Conservation (phyloP, 2,113 vertebrate genomes). For the Colius striatus region DNA sequence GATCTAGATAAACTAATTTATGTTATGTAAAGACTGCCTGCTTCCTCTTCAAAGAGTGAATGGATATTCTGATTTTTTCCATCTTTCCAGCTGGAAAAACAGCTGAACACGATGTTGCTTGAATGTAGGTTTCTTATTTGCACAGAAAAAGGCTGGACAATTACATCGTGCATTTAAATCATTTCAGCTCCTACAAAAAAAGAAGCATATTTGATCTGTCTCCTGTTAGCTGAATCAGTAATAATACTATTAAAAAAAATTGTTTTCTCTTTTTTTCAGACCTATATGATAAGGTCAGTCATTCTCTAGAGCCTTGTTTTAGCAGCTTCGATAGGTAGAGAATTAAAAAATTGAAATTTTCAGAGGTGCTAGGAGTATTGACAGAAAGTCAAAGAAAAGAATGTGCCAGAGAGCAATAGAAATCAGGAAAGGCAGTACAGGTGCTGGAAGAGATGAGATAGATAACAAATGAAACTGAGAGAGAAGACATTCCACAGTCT, state of each 20-base stretch:
- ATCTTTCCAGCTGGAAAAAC: constrained; percentile 39
- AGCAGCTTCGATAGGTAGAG: not conserved
- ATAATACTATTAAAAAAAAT: not conserved
- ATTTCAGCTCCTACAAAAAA: not conserved
- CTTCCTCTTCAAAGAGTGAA: constrained; percentile 49
- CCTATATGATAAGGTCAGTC: not conserved
- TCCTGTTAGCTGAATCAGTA: not conserved
- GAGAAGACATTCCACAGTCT: not conserved
- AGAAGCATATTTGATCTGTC: not conserved
- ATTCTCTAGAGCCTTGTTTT: not conserved
- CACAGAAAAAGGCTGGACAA: constrained; percentile 8
- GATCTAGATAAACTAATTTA: constrained; percentile 31
- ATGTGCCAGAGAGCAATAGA: not conserved
- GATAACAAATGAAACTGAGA: not conserved
- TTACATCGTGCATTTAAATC: constrained; percentile 23
- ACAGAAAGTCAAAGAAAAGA: not conserved
- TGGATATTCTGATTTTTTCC: constrained; percentile 9
- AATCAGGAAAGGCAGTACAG: not conserved
- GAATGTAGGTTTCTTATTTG: constrained; percentile 36
- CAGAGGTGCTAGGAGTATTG: not conserved
- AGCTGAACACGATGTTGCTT: constrained; percentile 37
- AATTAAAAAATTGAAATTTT: not conserved
- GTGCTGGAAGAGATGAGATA: not conserved
- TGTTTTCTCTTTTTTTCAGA: not conserved
- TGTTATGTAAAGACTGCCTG: constrained; percentile 29